Conservation (phyloP, 1,140 invertebrate genomes). For the Acyrthosiphon pisum region DNA sequence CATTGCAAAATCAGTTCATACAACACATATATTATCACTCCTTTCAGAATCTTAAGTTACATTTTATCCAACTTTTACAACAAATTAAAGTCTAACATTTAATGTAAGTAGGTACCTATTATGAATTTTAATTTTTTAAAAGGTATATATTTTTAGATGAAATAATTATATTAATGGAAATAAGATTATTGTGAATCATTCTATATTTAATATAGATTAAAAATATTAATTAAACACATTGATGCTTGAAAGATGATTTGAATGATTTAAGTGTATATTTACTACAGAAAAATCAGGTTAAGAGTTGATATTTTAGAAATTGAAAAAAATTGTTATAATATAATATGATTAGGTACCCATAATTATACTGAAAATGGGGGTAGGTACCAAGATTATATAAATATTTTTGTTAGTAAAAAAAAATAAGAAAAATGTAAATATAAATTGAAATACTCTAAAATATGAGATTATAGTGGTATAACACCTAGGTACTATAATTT, state of each 20-base stretch:
- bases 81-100: no score
- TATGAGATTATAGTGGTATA: neutral
- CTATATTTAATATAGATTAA: no score
- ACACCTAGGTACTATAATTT: neutral
- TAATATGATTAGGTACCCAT: neutral
- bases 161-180: no score
- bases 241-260: neutral
- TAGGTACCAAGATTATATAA: neutral
- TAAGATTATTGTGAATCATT: no score
- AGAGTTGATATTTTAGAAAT: neutral
- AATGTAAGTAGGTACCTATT: no score
- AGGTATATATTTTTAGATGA: no score
- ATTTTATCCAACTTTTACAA: no score
- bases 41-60: no score
- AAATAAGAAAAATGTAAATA: neutral
- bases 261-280: neutral
- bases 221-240: no score
- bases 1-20: no score
- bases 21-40: no score
- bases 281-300: neutral
- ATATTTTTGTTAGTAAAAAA: neutral
- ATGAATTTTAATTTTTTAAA: no score
- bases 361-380: neutral
- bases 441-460: neutral
- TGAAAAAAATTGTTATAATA: neutral